A percentile compares a stretch with the other conserved stretches of the same genome.
Evolutionary conservation across 2,797 vertebrate species (phyloP).

Genomic region (Gobionotothen gibberifrons): DNA sequence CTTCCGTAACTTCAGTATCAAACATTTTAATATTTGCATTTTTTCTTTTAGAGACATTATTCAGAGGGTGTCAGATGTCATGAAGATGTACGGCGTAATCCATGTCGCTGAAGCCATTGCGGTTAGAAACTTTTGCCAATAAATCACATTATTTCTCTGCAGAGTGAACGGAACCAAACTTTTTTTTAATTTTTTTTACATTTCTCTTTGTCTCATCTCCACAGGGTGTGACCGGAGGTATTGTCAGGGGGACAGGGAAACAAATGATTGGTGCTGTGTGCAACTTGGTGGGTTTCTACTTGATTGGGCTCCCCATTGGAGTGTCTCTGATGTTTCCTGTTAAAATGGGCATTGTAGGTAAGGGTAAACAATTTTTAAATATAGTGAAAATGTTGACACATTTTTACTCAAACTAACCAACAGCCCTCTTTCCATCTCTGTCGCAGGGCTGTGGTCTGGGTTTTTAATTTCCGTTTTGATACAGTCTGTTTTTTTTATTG

Average conservation of each 20-base stretch:
- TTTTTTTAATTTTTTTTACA: neutral
- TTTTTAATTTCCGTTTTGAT: conserved; percentile 81
- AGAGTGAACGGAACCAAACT: conserved; percentile 1
- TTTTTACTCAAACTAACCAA: neutral
- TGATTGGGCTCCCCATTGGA: conserved; percentile 88
- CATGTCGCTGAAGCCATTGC: conserved; percentile 85
- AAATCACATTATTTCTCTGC: conserved; percentile 7
- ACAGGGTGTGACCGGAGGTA: conserved; percentile 85
- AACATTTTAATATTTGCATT: neutral
- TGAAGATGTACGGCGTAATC: conserved; percentile 83
- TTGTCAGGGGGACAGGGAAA: conserved; percentile 89
- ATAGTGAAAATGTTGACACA: neutral
- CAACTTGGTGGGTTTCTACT: conserved; percentile 86
- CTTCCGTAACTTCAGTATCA: too few species aligned
- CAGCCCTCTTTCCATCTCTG: fast-evolving
- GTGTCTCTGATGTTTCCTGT: conserved; percentile 89
- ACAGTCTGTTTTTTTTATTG: conserved; percentile 83
- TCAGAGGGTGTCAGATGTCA: conserved; percentile 83
- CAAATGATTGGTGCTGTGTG: conserved; percentile 87
- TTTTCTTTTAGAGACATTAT: conserved; percentile 83
- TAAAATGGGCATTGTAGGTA: conserved; percentile 88
- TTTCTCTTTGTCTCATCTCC: conserved; percentile 21
- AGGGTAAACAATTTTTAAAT: conserved; percentile 36
- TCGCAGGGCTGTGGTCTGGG: conserved; percentile 89
- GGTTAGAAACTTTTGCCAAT: conserved; percentile 74